Evolutionary conservation across 1,140 invertebrate species (phyloP).

Genomic region (Caenorhabditis inopinata): DNA sequence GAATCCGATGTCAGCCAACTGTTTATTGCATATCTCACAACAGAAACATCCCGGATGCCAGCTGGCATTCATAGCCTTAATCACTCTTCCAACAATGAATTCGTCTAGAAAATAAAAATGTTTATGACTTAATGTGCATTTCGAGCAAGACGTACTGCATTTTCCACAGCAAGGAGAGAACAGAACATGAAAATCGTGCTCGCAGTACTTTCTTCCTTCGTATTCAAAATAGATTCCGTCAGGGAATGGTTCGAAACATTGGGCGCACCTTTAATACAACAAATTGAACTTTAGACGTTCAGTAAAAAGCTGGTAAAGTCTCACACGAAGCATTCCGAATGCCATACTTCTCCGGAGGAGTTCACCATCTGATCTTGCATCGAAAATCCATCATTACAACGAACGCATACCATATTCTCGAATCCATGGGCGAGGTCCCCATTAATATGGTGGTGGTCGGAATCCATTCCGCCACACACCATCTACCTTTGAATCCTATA

Average conservation of each 20-base stretch:
- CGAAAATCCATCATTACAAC: conserved; percentile 58
- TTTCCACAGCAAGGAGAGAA: conserved; percentile 86
- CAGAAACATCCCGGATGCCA: conserved; percentile 98
- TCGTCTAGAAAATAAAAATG: conserved; percentile 56
- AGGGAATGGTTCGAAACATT: conserved; percentile 95
- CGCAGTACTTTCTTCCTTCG: conserved; percentile 97
- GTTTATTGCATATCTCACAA: conserved; percentile 85
- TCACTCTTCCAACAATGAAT: conserved; percentile 77
- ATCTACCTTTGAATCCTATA: conserved; percentile 25
- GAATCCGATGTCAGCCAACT: conserved; percentile 93
- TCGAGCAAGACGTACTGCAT: conserved; percentile 75
- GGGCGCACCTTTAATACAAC: conserved; percentile 82
- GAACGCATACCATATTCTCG: conserved; percentile 49
- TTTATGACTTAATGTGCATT: neutral
- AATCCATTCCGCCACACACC: conserved; percentile 41
- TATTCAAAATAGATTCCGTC: conserved; percentile 99
- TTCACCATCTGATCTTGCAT: conserved; percentile 95
- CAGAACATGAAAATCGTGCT: conserved; percentile 87
- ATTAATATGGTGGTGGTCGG: conserved; percentile 41
- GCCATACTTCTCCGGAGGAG: conserved; percentile 95
- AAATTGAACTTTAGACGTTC: neutral
- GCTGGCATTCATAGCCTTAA: conserved; percentile 97
- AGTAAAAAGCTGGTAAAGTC: conserved; percentile 65
- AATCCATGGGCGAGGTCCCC: conserved; percentile 46
- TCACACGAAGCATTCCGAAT: conserved; percentile 98